Evolutionary conservation across 2,888 invertebrate species (phyloP).

Genomic region (Endomychus coccineus): DNA sequence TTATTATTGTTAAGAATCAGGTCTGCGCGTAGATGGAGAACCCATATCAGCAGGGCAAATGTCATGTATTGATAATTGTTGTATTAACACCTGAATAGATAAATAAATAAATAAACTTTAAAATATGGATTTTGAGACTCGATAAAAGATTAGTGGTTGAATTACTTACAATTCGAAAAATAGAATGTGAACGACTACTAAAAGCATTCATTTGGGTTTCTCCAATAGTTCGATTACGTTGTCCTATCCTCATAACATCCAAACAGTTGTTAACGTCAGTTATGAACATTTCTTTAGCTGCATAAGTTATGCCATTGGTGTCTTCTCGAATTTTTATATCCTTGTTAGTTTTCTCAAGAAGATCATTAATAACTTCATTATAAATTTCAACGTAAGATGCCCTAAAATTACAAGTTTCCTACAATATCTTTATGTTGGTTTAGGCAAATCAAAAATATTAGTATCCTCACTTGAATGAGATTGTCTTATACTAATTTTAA

Average conservation of each 20-base stretch:
- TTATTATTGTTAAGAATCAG: too few species aligned
- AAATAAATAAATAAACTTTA: too few species aligned
- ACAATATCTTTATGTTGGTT: too few species aligned
- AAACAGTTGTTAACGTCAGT: slow-evolving; percentile 56
- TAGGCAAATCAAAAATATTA: too few species aligned
- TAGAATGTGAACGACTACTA: slow-evolving; percentile 84
- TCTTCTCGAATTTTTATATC: slow-evolving; percentile 62
- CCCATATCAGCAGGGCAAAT: too few species aligned
- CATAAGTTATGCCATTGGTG: slow-evolving; percentile 52
- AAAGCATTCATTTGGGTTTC: slow-evolving; percentile 83
- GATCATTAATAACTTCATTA: slow-evolving; percentile 74
- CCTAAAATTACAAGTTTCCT: too few species aligned
- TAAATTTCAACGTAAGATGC: slow-evolving; percentile 85
- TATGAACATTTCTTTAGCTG: slow-evolving; percentile 58
- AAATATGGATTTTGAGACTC: too few species aligned
- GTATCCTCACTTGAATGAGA: too few species aligned
- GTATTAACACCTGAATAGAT: too few species aligned
- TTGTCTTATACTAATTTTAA: slow-evolving; percentile 7
- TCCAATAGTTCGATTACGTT: slow-evolving; percentile 63
- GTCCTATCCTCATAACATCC: slow-evolving; percentile 54
- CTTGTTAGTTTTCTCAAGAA: slow-evolving; percentile 54
- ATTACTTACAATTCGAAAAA: slow-evolving; percentile 76
- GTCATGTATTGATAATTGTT: too few species aligned
- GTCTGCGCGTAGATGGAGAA: too few species aligned
- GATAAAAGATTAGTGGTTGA: too few species aligned